These are phyloP conservation scores for Tetheella fluctuosa DNA, from an alignment of 2,888 invertebrate genomes.

Conservation along the genomic window DNA sequence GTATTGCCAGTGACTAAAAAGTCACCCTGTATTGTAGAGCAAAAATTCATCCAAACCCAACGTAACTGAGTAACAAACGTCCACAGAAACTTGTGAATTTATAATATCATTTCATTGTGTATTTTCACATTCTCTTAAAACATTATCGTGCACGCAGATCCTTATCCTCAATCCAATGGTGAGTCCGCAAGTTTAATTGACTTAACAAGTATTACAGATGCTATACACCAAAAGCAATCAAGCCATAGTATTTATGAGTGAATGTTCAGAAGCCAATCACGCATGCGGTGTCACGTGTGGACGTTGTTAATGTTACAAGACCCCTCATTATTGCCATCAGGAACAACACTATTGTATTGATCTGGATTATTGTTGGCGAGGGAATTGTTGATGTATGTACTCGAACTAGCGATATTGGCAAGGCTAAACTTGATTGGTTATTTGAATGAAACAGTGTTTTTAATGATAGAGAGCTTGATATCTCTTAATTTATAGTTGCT, in stretches of 20 bases:
- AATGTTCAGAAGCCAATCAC: constrained; percentile 56
- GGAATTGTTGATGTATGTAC: constrained; percentile 21
- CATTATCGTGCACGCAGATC: no score
- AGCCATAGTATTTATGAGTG: constrained; percentile 37
- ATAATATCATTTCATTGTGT: no score
- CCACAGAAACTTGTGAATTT: no score
- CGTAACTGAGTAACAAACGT: no score
- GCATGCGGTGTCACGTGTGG: constrained; percentile 70
- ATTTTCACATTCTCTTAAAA: no score
- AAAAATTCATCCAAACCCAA: no score
- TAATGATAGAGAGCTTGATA: not conserved
- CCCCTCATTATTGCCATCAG: constrained; percentile 41
- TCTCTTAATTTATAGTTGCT: no score
- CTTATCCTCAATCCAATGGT: not conserved
- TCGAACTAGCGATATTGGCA: not conserved
- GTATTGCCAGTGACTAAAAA: no score
- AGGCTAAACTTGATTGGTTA: not conserved
- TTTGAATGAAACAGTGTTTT: not conserved
- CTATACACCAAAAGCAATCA: constrained; percentile 47
- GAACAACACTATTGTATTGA: constrained; percentile 46
- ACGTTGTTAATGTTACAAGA: constrained; percentile 51
- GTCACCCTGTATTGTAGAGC: no score
- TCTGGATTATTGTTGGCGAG: constrained; percentile 40
- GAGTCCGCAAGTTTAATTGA: not conserved
- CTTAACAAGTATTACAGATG: constrained; percentile 25